Percentiles rank a stretch among this genome's conserved stretches.
phyloP scores from a whole-genome alignment of 2,888 invertebrate species.

The Lasioglossum vierecki region DNA sequence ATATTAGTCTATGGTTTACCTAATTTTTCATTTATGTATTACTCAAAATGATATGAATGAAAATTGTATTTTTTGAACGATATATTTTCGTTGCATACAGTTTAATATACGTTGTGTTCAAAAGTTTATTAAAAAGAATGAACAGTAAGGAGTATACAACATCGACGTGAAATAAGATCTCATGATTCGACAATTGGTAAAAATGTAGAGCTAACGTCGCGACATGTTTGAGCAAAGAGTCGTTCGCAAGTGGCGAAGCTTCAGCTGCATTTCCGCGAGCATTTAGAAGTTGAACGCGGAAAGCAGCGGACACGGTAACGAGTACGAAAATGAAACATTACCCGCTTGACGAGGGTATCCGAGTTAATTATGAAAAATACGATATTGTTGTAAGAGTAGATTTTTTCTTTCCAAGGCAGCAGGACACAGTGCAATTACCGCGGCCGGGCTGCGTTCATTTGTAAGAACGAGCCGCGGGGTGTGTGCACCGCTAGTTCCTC shows the following conservation, averaged over 20 bases:
- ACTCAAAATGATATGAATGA: background rate
- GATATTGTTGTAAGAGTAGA: conserved; percentile 19
- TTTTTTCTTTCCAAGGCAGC: background rate
- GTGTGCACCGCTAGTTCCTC: background rate
- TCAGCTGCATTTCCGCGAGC: background rate
- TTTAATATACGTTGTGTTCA: too few relatives aligned
- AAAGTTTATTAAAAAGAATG: too few relatives aligned
- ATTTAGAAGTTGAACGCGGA: background rate
- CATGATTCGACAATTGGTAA: background rate
- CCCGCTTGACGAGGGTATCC: background rate
- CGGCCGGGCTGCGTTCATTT: conserved; percentile 31
- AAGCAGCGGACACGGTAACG: background rate
- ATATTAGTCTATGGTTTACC: background rate
- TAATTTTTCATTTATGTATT: background rate
- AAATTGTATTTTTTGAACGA: background rate
- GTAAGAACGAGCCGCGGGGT: conserved; percentile 33
- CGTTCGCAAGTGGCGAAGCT: background rate
- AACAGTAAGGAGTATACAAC: too few relatives aligned
- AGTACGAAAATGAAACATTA: conserved; percentile 19
- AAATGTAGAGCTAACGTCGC: background rate
- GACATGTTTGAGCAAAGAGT: background rate
- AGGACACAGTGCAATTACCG: conserved; percentile 38
- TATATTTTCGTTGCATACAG: too few relatives aligned
- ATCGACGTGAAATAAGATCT: too few relatives aligned
- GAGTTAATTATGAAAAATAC: conserved; percentile 27